Evolutionary conservation across 2,888 invertebrate species (phyloP).

Genomic region (Metallyticus violacea): DNA sequence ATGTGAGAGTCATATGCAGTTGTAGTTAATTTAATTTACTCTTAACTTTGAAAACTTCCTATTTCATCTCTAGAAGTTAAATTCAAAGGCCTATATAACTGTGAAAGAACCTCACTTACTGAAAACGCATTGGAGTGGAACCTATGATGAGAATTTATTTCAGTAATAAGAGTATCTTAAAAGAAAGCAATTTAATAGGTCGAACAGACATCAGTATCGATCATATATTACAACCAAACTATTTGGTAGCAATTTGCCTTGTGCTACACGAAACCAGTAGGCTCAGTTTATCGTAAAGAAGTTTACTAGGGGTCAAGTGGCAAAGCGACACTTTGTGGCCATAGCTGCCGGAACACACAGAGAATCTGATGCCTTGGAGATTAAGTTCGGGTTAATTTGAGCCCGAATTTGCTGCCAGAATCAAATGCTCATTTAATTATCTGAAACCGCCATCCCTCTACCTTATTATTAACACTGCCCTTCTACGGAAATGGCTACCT

Average conservation of each 20-base stretch:
- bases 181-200: no score
- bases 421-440: background rate
- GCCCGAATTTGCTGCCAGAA: background rate
- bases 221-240: background rate
- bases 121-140: no score
- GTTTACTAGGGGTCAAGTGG: background rate
- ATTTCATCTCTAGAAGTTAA: no score
- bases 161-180: no score
- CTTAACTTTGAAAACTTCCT: no score
- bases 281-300: background rate
- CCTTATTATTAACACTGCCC: no score
- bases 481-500: no score
- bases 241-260: background rate
- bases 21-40: no score
- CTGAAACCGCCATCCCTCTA: background rate
- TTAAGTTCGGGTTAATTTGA: background rate
- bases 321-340: background rate
- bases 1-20: no score
- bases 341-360: background rate
- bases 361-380: background rate
- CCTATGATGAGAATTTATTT: no score
- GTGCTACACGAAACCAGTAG: background rate
- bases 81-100: no score
- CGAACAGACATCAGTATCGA: background rate
- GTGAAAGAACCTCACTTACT: no score